phyloP scores from a whole-genome alignment of 2,888 invertebrate species.

The Drosophila demipolita region DNA sequence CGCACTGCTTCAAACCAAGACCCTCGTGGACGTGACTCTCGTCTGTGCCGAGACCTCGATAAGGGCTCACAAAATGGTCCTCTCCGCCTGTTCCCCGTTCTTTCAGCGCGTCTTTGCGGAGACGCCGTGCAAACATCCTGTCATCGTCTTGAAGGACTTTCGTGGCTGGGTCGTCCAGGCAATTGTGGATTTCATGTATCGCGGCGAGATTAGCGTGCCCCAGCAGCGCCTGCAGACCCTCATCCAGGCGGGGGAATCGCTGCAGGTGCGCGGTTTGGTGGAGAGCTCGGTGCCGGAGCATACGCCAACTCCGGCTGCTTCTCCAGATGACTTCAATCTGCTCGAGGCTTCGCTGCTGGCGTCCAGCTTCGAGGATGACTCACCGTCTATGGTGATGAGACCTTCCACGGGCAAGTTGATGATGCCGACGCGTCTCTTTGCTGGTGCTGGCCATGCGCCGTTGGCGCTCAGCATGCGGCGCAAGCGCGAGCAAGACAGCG shows the following conservation, averaged over 20 bases:
- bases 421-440: conserved; percentile 83
- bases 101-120: conserved; percentile 95
- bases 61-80: conserved; percentile 95
- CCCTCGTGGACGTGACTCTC: conserved; percentile 95
- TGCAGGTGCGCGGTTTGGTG: conserved; percentile 93
- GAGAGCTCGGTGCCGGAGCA: conserved; percentile 87
- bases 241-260: conserved; percentile 94
- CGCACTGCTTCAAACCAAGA: conserved; percentile 93
- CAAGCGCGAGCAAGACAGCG: conserved; percentile 77
- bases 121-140: conserved; percentile 96
- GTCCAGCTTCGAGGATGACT: conserved; percentile 85
- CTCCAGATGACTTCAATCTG: conserved; percentile 83
- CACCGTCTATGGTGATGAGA: conserved; percentile 85
- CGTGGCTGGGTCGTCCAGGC: conserved; percentile 95
- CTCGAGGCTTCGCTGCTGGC: conserved; percentile 82
- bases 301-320: conserved; percentile 84
- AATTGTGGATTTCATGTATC: conserved; percentile 97
- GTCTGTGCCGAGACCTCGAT: conserved; percentile 94
- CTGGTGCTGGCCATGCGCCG: conserved; percentile 66
- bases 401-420: conserved; percentile 81
- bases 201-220: conserved; percentile 95
- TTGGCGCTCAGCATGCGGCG: conserved; percentile 71
- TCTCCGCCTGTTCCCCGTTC: conserved; percentile 95
- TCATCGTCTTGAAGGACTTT: conserved; percentile 96
- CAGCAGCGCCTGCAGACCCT: conserved; percentile 93